These are phyloP conservation scores for Coccyzus lansbergi DNA, from an alignment of 2,797 vertebrate genomes.

Conservation along the genomic window DNA sequence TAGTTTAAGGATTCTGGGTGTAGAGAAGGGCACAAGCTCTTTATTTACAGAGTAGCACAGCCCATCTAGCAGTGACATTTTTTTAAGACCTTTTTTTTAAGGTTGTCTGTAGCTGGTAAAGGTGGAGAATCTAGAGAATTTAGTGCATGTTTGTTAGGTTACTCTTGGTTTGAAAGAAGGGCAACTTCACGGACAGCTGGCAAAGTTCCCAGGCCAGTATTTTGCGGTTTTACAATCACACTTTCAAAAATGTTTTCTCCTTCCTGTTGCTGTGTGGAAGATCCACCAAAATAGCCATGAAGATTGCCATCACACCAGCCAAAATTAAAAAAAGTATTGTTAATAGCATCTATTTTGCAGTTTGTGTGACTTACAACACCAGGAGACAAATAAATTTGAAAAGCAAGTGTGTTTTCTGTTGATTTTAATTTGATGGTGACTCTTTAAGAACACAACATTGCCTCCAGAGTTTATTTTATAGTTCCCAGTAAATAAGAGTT, in stretches of 20 bases:
- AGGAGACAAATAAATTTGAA: neutral
- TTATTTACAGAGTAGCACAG: neutral
- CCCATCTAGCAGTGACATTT: neutral
- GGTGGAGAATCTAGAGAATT: neutral
- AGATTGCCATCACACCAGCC: conserved; percentile 10
- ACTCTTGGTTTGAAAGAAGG: conserved; percentile 31
- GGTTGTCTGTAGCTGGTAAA: neutral
- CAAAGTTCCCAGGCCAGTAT: conserved; percentile 33
- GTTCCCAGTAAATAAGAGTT: conserved; percentile 31
- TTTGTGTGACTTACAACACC: neutral
- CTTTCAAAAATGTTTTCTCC: conserved; percentile 55
- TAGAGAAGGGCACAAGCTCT: neutral
- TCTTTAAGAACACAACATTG: conserved; percentile 25
- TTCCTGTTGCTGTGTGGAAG: conserved; percentile 47
- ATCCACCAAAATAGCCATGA: conserved; percentile 47
- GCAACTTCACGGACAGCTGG: neutral
- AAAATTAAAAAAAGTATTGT: neutral
- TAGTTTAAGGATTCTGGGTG: neutral
- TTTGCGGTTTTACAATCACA: conserved; percentile 65
- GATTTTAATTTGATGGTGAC: conserved; percentile 15
- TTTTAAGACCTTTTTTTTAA: neutral
- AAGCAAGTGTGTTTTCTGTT: neutral
- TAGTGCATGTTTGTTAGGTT: neutral
- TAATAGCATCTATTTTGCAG: conserved; percentile 32
- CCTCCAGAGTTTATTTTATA: conserved; percentile 32